A percentile compares a stretch with the other conserved stretches of the same genome.
These are phyloP conservation scores for Drosophila subpulchrella DNA, from an alignment of 1,140 invertebrate species.

Conservation along the genomic window DNA sequence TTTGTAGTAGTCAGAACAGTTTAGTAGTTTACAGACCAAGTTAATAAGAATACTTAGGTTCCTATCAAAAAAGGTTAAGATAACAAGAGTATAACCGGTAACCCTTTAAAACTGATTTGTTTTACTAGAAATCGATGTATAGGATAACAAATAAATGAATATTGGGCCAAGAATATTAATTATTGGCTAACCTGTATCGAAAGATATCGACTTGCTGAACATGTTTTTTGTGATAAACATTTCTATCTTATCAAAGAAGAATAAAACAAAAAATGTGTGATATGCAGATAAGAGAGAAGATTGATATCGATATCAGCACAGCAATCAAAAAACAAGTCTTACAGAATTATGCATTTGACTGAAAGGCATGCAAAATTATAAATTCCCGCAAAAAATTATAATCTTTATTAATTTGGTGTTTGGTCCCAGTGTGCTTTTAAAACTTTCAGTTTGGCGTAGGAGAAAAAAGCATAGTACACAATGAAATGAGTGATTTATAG, in stretches of 20 bases:
- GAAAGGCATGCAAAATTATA: not conserved
- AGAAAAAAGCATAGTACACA: constrained; percentile 47
- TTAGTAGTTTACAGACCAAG: too few relatives aligned
- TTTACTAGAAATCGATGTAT: too few relatives aligned
- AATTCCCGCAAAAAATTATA: not conserved
- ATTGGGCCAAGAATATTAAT: not conserved
- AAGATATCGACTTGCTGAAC: not conserved
- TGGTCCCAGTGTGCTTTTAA: constrained; percentile 38
- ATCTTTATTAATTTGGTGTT: not conserved
- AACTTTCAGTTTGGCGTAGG: constrained; percentile 48
- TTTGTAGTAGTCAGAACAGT: too few relatives aligned
- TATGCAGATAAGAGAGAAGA: not conserved
- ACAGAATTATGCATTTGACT: not conserved
- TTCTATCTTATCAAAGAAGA: constrained; percentile 5
- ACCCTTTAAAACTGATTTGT: too few relatives aligned
- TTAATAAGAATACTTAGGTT: too few relatives aligned
- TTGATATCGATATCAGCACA: not conserved
- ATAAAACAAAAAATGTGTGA: not conserved
- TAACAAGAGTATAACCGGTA: too few relatives aligned
- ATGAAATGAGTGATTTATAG: constrained; percentile 79
- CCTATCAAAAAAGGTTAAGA: too few relatives aligned
- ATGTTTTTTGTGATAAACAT: not conserved
- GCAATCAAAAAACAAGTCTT: not conserved
- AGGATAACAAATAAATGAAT: not conserved
- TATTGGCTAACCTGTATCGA: not conserved